These are phyloP conservation scores for Natrix natrix DNA, from an alignment of 2,797 vertebrate genomes.

Conservation along the genomic window DNA sequence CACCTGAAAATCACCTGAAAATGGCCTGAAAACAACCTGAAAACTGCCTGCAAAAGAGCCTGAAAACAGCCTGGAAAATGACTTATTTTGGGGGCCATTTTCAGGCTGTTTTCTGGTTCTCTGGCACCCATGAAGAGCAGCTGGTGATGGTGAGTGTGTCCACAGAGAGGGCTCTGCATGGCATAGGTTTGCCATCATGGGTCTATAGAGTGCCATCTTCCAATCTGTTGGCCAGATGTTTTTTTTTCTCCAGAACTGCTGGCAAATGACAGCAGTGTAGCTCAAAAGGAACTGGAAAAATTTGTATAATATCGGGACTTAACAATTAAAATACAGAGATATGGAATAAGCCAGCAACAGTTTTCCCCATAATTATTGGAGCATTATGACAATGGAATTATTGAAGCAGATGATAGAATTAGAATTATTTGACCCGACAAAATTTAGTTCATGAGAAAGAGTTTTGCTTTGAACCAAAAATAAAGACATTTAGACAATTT, in stretches of 20 bases:
- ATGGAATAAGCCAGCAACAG: background rate
- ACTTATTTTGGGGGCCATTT: too few relatives aligned
- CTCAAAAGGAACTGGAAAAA: background rate
- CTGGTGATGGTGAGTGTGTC: too few relatives aligned
- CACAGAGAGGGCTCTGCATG: too few relatives aligned
- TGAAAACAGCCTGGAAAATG: too few relatives aligned
- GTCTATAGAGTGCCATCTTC: background rate
- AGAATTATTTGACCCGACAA: background rate
- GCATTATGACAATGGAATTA: background rate
- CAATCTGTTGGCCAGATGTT: background rate
- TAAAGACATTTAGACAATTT: background rate
- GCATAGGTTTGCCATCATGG: too few relatives aligned
- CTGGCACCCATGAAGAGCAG: too few relatives aligned
- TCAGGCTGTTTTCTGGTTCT: too few relatives aligned
- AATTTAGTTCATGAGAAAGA: background rate
- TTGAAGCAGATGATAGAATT: background rate
- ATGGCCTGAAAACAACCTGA: too few relatives aligned
- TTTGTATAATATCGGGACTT: background rate
- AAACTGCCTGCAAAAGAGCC: too few relatives aligned
- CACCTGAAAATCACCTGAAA: too few relatives aligned
- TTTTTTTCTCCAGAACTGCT: background rate
- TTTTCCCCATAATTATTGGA: background rate
- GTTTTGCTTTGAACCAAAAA: background rate
- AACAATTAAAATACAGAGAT: background rate
- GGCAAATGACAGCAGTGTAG: background rate